A percentile compares a stretch with the other conserved stretches of the same genome.
Conservation (phyloP, 2,113 vertebrate species). For the Gadus macrocephalus region DNA sequence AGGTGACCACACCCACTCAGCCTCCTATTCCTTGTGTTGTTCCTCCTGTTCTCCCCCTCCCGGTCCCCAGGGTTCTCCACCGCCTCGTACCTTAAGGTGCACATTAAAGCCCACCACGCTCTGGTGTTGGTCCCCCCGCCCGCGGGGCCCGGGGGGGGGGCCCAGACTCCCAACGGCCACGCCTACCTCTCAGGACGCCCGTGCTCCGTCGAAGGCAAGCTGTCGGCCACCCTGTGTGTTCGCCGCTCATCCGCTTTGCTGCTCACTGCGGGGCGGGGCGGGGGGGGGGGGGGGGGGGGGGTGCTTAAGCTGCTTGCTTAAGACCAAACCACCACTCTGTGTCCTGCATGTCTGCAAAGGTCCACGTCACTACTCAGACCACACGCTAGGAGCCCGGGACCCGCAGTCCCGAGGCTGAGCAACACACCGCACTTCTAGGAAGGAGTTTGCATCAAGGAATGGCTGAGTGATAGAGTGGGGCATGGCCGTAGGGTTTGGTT, state of each 20-base stretch:
- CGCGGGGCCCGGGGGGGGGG: constrained; percentile 88
- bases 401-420: too few relatives aligned
- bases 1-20: too few relatives aligned
- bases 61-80: constrained; percentile 99
- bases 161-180: constrained; percentile 94
- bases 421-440: too few relatives aligned
- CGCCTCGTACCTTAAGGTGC: constrained; percentile 99
- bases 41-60: constrained; percentile 80
- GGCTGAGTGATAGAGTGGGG: too few relatives aligned
- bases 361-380: too few relatives aligned
- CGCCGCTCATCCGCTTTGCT: constrained; percentile 65
- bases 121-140: constrained; percentile 84
- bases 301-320: constrained; percentile 20
- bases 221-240: constrained; percentile 76
- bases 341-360: too few relatives aligned
- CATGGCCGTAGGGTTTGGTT: too few relatives aligned
- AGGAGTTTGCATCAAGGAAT: too few relatives aligned
- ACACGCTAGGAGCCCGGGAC: too few relatives aligned
- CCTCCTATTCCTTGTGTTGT: constrained; percentile 10
- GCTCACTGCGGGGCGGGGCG: constrained; percentile 41
- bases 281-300: constrained; percentile 17
- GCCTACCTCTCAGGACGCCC: constrained; percentile 98
- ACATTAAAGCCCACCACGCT: constrained; percentile 99
- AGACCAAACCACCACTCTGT: too few relatives aligned
- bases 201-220: constrained; percentile 99